A percentile compares a stretch with the other conserved stretches of the same genome.
These are phyloP conservation scores for Oreohelix idahoensis DNA, from an alignment of 1,140 invertebrate genomes.

Conservation along the genomic window DNA sequence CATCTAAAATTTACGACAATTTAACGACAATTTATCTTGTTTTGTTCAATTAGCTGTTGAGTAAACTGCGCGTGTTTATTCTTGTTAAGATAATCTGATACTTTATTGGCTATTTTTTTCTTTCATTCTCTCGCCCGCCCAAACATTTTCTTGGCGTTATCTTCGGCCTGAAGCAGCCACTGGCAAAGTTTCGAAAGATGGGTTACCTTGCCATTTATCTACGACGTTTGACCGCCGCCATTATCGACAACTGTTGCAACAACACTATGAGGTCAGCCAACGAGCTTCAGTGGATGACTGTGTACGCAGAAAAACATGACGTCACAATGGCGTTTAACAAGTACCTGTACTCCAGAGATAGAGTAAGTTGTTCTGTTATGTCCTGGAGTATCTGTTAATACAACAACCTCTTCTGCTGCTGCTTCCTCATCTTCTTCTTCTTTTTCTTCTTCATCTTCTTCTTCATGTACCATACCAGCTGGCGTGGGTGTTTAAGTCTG, in stretches of 20 bases:
- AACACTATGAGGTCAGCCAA: slow-evolving; percentile 56
- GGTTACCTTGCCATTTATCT: slow-evolving; percentile 40
- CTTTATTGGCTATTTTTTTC: not conserved
- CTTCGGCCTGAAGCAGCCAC: not conserved
- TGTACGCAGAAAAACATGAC: slow-evolving; percentile 52
- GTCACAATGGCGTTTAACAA: slow-evolving; percentile 60
- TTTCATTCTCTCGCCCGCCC: not conserved
- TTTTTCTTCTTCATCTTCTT: no score
- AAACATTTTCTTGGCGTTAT: not conserved
- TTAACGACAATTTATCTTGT: no score
- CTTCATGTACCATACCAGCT: no score
- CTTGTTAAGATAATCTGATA: not conserved
- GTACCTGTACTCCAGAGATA: slow-evolving; percentile 52
- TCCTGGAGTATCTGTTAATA: no score
- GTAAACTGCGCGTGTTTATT: not conserved
- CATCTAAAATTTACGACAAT: no score
- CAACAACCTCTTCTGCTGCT: no score
- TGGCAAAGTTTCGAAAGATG: slow-evolving; percentile 48
- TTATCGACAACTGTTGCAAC: slow-evolving; percentile 49
- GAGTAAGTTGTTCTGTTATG: no score
- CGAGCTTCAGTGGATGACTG: slow-evolving; percentile 61
- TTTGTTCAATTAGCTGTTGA: no score
- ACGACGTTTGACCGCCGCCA: slow-evolving; percentile 47
- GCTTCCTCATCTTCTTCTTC: no score
- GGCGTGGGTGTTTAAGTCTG: no score